phyloP scores from a whole-genome alignment of 2,888 invertebrate species.

The Rhamnusium bicolor region DNA sequence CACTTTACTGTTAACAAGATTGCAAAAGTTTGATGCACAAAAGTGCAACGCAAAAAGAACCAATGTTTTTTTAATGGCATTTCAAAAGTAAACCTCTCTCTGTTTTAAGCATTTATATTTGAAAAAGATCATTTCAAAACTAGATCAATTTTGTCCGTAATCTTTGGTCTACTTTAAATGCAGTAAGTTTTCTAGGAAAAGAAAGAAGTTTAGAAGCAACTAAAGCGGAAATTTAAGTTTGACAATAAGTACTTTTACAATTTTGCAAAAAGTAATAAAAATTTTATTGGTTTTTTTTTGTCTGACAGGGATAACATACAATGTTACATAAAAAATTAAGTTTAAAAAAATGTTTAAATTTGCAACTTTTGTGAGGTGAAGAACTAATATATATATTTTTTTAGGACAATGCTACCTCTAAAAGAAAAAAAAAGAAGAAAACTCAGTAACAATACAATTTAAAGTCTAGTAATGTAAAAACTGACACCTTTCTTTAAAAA shows the following conservation, averaged over 20 bases:
- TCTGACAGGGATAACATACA: no score
- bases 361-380: no score
- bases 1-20: slow-evolving; percentile 44
- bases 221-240: not conserved
- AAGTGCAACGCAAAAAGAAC: slow-evolving; percentile 31
- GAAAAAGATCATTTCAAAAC: slow-evolving; percentile 26
- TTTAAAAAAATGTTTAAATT: no score
- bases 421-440: no score
- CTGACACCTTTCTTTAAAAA: no score
- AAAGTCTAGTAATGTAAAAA: no score
- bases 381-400: no score
- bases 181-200: not conserved
- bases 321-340: no score
- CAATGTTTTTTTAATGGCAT: slow-evolving; percentile 36
- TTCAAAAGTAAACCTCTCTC: slow-evolving; percentile 41
- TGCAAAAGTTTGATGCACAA: slow-evolving; percentile 40
- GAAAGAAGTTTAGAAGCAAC: not conserved
- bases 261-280: no score
- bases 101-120: slow-evolving; percentile 27
- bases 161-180: not conserved
- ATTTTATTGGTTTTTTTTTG: no score
- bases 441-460: no score
- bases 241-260: not conserved
- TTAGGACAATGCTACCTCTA: no score
- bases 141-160: not conserved